Evolutionary conservation across 2,797 vertebrate genomes (phyloP), one percentile per base, ranked within the genome.

Genomic region (Lindbergichthys nudifrons): DNA sequence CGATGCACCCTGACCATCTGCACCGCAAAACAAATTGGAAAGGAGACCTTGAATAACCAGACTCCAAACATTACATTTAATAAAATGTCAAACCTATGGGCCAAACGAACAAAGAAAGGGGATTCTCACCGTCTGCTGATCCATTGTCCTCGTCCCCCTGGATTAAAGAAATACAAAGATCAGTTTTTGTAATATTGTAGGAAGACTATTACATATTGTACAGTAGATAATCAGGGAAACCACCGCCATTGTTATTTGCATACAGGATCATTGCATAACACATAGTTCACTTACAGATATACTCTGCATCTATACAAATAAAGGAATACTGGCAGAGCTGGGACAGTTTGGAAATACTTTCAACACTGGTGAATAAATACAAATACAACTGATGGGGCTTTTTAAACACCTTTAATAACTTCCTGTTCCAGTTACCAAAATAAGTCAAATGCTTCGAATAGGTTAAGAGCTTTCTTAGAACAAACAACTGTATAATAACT

Each of bases 131-230:
- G 59, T 99, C 97, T 64, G 95, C 93, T 67, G 96, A 81, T 46
- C 94, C 94, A 84, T 85, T 88, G 41, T 95, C 96, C 83, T 98
- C 97, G 19, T 99, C 97, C 84, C 86, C 92, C 98, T 99, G 51
- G 30, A 43, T 50, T 11, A 18, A 63, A 81, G 46, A 60, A 75
- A 45, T 3, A 62, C 47, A 48, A 19, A 1, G 1, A 48, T 36
- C 8, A 61, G 36, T 77, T 65, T 79, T 15, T n/a, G 18, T 13
- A 41, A 59, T 60, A 54, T 57, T 30, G 3, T 16, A 53, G 23
- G 14, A 36, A 30, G 10, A 66, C 15, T 45, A 48, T 61, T 16
- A 58, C 13, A 59, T 30, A 2, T 60, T 48, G 19, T 36, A 60
- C 12, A 13, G 23, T 6, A 45, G 5, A 18, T 11, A 1, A 12